phyloP scores from a whole-genome alignment of 2,888 invertebrate genomes.

The Rutpela maculata region DNA sequence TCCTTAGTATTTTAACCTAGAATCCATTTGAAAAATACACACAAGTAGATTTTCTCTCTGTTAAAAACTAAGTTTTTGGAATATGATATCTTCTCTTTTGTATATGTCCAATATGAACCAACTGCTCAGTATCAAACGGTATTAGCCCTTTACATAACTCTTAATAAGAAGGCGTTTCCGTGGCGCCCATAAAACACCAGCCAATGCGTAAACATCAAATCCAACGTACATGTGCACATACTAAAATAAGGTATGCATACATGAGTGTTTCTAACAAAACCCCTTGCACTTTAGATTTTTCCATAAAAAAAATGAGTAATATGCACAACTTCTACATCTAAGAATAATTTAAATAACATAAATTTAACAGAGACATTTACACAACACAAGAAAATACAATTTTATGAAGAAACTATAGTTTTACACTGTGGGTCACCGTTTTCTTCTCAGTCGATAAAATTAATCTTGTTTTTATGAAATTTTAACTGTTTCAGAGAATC shows the following conservation, averaged over 20 bases:
- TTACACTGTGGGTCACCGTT: too few relatives aligned
- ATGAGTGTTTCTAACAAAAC: slow-evolving; percentile 5
- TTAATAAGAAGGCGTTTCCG: slow-evolving; percentile 19
- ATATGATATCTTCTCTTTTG: not conserved
- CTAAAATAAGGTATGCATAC: not conserved
- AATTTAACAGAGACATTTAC: too few relatives aligned
- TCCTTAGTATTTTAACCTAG: too few relatives aligned
- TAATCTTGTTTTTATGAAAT: too few relatives aligned
- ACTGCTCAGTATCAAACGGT: not conserved
- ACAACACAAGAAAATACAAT: too few relatives aligned
- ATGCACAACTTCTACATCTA: slow-evolving; percentile 17
- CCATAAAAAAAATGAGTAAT: not conserved
- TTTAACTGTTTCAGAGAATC: too few relatives aligned
- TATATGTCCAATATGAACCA: not conserved
- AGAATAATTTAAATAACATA: not conserved
- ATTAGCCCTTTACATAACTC: not conserved
- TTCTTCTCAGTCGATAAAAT: too few relatives aligned
- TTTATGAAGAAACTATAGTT: too few relatives aligned
- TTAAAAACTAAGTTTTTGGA: too few relatives aligned
- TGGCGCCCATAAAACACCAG: slow-evolving; percentile 19
- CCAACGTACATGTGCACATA: slow-evolving; percentile 19
- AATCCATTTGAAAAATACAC: too few relatives aligned
- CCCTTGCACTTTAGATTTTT: slow-evolving; percentile 31
- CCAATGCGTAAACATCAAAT: slow-evolving; percentile 43
- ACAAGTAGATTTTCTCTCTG: too few relatives aligned